Evolutionary conservation across 2,113 vertebrate genomes (phyloP).

Genomic region (Colius striatus): DNA sequence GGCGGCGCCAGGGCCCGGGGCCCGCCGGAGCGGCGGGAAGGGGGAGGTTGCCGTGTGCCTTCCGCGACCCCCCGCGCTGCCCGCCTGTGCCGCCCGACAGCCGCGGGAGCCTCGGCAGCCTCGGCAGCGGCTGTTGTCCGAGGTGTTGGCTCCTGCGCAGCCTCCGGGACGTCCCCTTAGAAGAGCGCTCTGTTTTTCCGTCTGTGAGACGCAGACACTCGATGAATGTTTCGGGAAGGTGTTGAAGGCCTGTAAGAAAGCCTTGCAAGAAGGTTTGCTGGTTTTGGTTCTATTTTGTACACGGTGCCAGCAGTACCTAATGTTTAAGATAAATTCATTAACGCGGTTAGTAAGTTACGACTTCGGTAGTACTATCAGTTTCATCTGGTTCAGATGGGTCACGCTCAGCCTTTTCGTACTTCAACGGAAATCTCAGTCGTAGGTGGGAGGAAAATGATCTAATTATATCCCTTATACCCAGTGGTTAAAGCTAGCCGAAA

Average conservation of each 20-base stretch:
- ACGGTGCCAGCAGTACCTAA: background rate
- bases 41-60: no score
- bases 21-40: no score
- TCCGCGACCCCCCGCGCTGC: no score
- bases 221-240: rapidly evolving
- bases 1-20: no score
- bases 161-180: rapidly evolving
- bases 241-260: no score
- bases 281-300: background rate
- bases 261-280: background rate
- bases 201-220: rapidly evolving
- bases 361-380: background rate
- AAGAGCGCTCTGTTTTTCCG: background rate
- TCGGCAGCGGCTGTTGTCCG: rapidly evolving
- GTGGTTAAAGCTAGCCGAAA: background rate
- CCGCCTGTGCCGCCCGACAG: rapidly evolving
- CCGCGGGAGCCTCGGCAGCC: rapidly evolving
- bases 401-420: background rate
- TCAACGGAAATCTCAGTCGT: background rate
- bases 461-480: background rate
- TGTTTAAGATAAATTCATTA: background rate
- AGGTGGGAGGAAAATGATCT: constrained; percentile 20
- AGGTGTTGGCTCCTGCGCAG: rapidly evolving
- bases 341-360: rapidly evolving
- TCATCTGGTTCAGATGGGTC: background rate